Base-by-base conservation (phyloP, 1,140 invertebrate genomes). In the Chlorops oryzae region DNA sequence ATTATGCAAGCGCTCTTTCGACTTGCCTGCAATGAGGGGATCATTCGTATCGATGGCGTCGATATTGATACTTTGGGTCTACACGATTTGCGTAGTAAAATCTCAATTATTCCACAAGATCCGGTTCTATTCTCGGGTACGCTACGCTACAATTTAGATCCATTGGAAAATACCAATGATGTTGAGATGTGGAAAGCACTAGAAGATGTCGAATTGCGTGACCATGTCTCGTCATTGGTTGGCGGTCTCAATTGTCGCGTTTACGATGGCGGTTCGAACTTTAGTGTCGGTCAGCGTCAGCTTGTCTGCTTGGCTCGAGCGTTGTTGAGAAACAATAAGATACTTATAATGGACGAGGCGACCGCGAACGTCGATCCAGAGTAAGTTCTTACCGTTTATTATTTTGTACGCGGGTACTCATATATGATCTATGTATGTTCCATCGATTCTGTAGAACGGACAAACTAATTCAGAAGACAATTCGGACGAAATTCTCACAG, bases 61-160 rank as follows among this genome's bases (percentile, higher is more conserved):
- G 76, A 83, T 35, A 83, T 79, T 41, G 70, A 70, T 2, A 72
- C 76, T 28, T 74, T 82, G 52, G 75, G 80, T 12, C 60, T 85
- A 7, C 77, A 83, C 47, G 79, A 79, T 59, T 66, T 85, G 24
- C 73, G 88, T 35, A 78, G 80, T 54, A 80, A 80, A 55, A 77
- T 92, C 46, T 86, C 87, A 0, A 87, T 90, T 13, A 90, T 92
- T 56, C 88, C 88, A 9, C 88, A 91, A 72, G 86, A 80, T 54
- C 84, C 85, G 59, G 80, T 86, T 1, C 70, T 91, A 3, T 92
- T 90, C 63, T 86, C 84, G 22, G 87, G 86, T 4, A 81, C 81
- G 1, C 59, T 90, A 20, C 75, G 88, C 18, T 84, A 82, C 57
- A 91, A 91, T 70, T 73, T 92, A 34, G 89, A 91, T 73, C 88